Evolutionary conservation across 2,113 vertebrate genomes (phyloP), one percentile per base, ranked within the genome.

Genomic region (Platycercus adscitus): DNA sequence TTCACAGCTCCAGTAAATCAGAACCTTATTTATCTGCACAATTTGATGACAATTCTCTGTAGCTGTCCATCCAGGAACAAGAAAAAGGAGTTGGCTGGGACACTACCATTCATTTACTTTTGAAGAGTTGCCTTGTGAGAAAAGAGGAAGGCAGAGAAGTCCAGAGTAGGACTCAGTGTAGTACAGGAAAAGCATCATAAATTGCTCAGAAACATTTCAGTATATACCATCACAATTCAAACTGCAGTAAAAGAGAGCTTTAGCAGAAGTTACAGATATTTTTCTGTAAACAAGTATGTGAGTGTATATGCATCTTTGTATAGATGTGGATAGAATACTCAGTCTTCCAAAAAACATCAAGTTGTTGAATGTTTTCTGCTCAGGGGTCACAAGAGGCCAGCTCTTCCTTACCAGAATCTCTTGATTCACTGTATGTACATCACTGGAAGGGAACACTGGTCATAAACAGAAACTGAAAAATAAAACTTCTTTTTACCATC

Each of bases 281-380:
- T 6, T 79, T 39, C 4, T n/a, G 2, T n/a, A 7, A 3, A 0
- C 7, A 17, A 4, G 1, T 69, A 4, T 39, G 7, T 46, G 10
- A 47, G 14, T 47, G 12, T 39, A 37, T 26, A 29, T 47, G 5
- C 16, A 7, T 49, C 11, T 83, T 66, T 75, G 31, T 44, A 41
- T 16, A 65, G 15, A 60, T 10, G 3, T 53, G 66, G 33, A 23
- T 13, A 82, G 33, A 61, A 72, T 46, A 64, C 2, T 50, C 37
- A 55, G 1, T 24, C 25, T 81, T 75, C 12, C 2, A 39, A 72
- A 88, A 66, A 15, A 0, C 7, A 6, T 39, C 47, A 44, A 12
- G 13, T 25, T 75, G 4, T 24, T 13, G 13, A 39, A 56, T 24
- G 5, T 53, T 79, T 94, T 71, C 33, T 24, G 5, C 33, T 55